phyloP scores from a whole-genome alignment of 2,113 vertebrate species.

The Rhizomys pruinosus region DNA sequence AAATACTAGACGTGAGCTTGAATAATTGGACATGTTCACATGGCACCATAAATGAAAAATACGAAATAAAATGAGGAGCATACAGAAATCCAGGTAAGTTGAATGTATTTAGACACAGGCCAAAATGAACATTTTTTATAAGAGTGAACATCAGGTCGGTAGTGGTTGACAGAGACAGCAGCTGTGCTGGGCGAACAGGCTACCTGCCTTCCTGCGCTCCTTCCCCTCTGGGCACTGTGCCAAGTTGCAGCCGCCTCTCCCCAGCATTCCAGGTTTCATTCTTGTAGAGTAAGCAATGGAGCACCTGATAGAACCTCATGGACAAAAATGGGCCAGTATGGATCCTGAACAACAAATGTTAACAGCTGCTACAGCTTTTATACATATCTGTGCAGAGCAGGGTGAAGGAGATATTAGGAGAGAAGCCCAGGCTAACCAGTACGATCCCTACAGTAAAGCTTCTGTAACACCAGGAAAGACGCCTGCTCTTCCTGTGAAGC shows the following conservation, averaged over 20 bases:
- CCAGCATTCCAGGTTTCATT: too few relatives aligned
- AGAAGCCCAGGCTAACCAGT: rapidly evolving
- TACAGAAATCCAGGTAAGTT: background rate
- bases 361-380: constrained; percentile 52
- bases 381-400: constrained; percentile 50
- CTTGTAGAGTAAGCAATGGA: constrained; percentile 73
- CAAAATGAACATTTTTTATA: background rate
- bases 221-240: too few relatives aligned
- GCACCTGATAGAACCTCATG: background rate
- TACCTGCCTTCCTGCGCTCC: too few relatives aligned
- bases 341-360: constrained; percentile 66
- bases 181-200: too few relatives aligned
- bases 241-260: too few relatives aligned
- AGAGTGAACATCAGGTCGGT: too few relatives aligned
- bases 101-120: background rate
- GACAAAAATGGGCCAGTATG: constrained; percentile 47
- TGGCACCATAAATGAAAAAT: background rate
- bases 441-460: constrained; percentile 73
- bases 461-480: constrained; percentile 15
- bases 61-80: background rate
- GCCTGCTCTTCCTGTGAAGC: rapidly evolving
- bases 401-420: constrained; percentile 41
- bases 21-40: background rate
- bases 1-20: background rate
- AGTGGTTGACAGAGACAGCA: too few relatives aligned